phyloP scores from a whole-genome alignment of 2,113 vertebrate genomes.

The Notothenia rossii region DNA sequence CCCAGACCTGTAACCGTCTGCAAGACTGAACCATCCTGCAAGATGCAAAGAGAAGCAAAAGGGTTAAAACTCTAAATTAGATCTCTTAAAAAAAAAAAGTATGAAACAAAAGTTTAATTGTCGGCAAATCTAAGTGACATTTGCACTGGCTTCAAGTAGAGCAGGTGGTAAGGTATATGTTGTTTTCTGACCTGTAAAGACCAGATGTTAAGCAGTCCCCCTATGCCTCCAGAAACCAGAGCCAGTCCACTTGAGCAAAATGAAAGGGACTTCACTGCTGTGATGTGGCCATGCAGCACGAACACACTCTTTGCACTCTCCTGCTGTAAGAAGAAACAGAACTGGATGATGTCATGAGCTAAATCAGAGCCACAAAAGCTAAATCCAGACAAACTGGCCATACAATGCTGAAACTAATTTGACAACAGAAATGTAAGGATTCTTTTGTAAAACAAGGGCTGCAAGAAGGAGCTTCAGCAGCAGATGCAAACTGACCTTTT shows the following conservation, averaged over 20 bases:
- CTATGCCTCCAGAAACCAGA: slow-evolving; percentile 85
- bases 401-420: neutral
- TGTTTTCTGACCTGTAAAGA: slow-evolving; percentile 81
- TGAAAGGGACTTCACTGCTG: slow-evolving; percentile 84
- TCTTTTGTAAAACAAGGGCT: neutral
- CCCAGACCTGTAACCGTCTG: slow-evolving; percentile 86
- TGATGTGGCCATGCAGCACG: slow-evolving; percentile 85
- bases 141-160: neutral
- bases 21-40: slow-evolving; percentile 85
- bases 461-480: neutral
- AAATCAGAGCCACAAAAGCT: neutral
- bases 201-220: slow-evolving; percentile 88
- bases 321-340: slow-evolving; percentile 52
- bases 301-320: slow-evolving; percentile 82
- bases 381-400: neutral
- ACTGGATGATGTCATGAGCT: neutral
- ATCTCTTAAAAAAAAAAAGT: neutral
- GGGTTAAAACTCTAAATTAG: neutral
- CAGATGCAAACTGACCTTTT: slow-evolving; percentile 68
- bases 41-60: slow-evolving; percentile 26
- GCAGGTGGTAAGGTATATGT: neutral
- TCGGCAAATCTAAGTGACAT: neutral
- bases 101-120: neutral
- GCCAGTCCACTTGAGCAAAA: slow-evolving; percentile 84
- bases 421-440: too few species aligned